Conservation (phyloP, 2,113 vertebrate species). For the Cavia porcellus region DNA sequence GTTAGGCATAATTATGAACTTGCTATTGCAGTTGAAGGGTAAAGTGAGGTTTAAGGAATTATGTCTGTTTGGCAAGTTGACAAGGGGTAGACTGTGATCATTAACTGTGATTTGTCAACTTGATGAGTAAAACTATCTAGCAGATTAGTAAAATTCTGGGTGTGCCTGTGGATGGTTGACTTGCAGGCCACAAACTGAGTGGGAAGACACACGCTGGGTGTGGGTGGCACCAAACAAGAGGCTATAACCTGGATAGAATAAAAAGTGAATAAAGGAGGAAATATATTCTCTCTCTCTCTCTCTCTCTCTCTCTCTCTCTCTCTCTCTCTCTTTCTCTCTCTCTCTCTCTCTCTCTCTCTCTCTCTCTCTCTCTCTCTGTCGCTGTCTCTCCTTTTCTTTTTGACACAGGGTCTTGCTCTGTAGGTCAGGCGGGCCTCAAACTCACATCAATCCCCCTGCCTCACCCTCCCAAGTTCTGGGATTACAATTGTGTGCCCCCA, state of each 20-base stretch:
- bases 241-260: neutral
- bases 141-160: neutral
- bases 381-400: neutral
- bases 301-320: too few relatives aligned
- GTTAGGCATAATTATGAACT: neutral
- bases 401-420: neutral
- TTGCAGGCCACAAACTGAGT: neutral
- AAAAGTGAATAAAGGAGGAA: neutral
- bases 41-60: too few relatives aligned
- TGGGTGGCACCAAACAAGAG: neutral
- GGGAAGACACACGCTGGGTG: neutral
- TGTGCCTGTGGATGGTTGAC: neutral
- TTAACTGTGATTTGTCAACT: too few relatives aligned
- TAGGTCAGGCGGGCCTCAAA: neutral
- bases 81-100: too few relatives aligned
- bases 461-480: neutral
- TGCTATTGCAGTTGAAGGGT: too few relatives aligned
- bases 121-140: neutral
- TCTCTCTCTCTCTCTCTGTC: too few relatives aligned
- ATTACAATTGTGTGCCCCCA: neutral
- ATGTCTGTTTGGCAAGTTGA: too few relatives aligned
- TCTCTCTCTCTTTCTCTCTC: too few relatives aligned
- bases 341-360: too few relatives aligned
- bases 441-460: neutral
- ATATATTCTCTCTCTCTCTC: neutral